Conservation (phyloP, 2,113 vertebrate species). For the Xerus inauris region DNA sequence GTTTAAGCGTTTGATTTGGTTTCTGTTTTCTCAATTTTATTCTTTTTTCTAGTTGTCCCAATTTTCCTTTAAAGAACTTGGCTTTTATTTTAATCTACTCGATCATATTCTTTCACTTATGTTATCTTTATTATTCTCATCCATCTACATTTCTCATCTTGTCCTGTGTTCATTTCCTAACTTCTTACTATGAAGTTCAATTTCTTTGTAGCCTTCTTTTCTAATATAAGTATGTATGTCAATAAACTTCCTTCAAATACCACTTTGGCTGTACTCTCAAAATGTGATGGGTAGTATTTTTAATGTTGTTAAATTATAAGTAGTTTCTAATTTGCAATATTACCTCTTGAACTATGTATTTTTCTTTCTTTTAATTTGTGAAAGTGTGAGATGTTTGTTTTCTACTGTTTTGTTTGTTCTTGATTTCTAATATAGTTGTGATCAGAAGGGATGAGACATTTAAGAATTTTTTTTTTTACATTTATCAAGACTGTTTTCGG, state of each 20-base stretch:
- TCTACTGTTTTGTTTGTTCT: background rate
- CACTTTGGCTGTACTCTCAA: background rate
- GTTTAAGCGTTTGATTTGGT: background rate
- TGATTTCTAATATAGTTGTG: slow-evolving; percentile 11
- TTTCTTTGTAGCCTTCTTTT: slow-evolving; percentile 44
- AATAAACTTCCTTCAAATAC: slow-evolving; percentile 1
- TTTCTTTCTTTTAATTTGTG: background rate
- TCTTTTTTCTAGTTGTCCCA: background rate
- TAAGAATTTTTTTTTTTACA: background rate
- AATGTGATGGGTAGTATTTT: slow-evolving; percentile 1
- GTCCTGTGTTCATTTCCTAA: slow-evolving; percentile 32
- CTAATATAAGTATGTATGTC: slow-evolving; percentile 1
- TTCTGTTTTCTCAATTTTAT: background rate
- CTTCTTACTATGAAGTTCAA: background rate
- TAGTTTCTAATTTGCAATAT: slow-evolving; percentile 23
- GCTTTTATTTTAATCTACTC: background rate
- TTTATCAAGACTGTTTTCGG: slow-evolving; percentile 35
- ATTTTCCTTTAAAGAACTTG: slow-evolving; percentile 8
- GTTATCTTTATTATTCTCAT: background rate
- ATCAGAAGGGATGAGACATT: background rate
- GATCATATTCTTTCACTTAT: background rate
- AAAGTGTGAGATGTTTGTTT: background rate
- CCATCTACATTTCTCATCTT: background rate
- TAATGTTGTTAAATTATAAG: background rate
- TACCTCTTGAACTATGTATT: background rate